A percentile compares a stretch with the other conserved stretches of the same genome.
phyloP scores from a whole-genome alignment of 2,888 invertebrate genomes.

The Hydrotaea diabolus region DNA sequence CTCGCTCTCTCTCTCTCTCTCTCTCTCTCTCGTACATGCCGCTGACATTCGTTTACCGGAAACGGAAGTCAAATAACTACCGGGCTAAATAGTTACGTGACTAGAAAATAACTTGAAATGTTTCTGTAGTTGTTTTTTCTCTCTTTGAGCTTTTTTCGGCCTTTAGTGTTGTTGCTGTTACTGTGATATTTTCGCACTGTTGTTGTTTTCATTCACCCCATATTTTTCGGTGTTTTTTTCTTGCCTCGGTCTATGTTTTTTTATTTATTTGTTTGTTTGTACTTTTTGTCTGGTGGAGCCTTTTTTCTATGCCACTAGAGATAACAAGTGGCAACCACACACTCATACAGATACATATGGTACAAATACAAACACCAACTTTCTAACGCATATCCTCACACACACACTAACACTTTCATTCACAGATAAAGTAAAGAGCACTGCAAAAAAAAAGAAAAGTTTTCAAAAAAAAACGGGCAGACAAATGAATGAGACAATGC shows the following conservation, averaged over 20 bases:
- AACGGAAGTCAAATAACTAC: conserved; percentile 69
- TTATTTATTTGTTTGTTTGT: conserved; percentile 9
- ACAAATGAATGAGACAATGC: conserved; percentile 58
- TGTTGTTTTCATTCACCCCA: conserved; percentile 2
- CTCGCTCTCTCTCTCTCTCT: background rate
- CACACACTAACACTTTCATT: conserved; percentile 40
- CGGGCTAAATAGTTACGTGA: conserved; percentile 69
- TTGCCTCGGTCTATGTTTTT: background rate
- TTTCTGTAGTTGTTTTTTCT: conserved; percentile 35
- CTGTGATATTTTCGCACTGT: conserved; percentile 32
- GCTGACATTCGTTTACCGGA: conserved; percentile 64
- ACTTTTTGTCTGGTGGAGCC: conserved; percentile 23
- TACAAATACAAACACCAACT: conserved; percentile 26
- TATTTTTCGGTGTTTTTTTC: conserved; percentile 25
- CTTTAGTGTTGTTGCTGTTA: conserved; percentile 41
- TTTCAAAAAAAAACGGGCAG: conserved; percentile 34
- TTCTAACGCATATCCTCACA: conserved; percentile 20
- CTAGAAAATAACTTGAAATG: conserved; percentile 66
- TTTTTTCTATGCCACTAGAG: conserved; percentile 53
- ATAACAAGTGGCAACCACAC: conserved; percentile 55
- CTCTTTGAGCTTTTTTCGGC: conserved; percentile 19
- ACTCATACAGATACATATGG: conserved; percentile 5
- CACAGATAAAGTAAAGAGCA: conserved; percentile 15
- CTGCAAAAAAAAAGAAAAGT: background rate
- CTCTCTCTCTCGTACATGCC: background rate